Evolutionary conservation across 2,113 vertebrate genomes (phyloP).

Genomic region (Drymodes brunneopygia): DNA sequence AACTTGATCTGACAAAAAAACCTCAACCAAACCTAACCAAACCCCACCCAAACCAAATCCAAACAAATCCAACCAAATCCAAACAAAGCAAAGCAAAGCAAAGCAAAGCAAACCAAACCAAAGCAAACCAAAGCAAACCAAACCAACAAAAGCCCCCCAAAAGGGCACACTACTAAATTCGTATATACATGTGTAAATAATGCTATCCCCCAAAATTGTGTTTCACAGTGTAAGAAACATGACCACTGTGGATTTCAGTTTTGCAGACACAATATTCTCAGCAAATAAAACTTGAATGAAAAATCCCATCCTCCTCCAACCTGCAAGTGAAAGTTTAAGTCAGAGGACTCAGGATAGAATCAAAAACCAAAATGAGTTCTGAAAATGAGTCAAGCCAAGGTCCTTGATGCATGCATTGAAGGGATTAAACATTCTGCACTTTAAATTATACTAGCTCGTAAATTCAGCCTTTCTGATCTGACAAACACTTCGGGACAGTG

Average conservation of each 20-base stretch:
- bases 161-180: fast-evolving
- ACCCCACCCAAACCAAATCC: not conserved
- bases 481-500: not conserved
- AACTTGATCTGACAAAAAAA: not conserved
- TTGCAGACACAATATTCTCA: not conserved
- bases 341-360: not conserved
- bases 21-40: not conserved
- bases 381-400: not conserved
- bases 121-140: not conserved
- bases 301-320: not conserved
- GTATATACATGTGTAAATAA: not conserved
- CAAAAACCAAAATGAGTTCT: not conserved
- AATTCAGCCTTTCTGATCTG: not conserved
- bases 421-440: not conserved
- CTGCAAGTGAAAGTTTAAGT: not conserved
- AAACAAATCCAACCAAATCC: not conserved
- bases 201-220: fast-evolving
- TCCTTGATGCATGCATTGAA: not conserved
- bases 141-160: fast-evolving
- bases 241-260: not conserved
- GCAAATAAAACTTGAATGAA: not conserved
- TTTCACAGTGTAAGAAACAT: not conserved
- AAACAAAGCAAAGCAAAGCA: not conserved
- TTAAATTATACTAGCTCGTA: not conserved
- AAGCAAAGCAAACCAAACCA: not conserved